Base-by-base conservation (phyloP, 1,140 invertebrate genomes). In the Drosophila burlai region DNA sequence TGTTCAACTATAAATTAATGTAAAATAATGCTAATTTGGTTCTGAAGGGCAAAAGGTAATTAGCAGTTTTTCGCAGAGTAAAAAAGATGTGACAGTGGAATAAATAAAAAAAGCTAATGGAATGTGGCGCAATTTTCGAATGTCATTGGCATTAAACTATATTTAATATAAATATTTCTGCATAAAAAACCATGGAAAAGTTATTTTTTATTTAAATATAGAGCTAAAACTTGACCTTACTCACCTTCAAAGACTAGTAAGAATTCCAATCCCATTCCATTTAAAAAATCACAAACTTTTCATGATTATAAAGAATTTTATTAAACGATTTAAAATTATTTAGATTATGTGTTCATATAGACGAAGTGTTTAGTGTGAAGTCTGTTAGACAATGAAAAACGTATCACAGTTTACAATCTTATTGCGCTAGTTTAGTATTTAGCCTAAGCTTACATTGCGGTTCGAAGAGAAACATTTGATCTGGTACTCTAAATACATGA, bases 381-480 rank as follows among this genome's bases (percentile, higher is more conserved):
- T 85, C 86, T 85, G 76, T 85, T 82, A 90, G 87, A 89, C 69
- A 89, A 90, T 84, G 81, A 79, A 85, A 90, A 90, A 85, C 89
- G 68, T 90, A 90, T 90, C 85, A 90, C 85, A 90, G 85, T 68
- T 89, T 90, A 85, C 72, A 91, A 87, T 76, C 85, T 90, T 90
- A 90, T 67, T 52, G 29, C 67, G 83, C 89, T 73, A 57, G 21
- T 74, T 81, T 74, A 64, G 76, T 78, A 61, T 59, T 76, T 75
- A 75, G 40, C 46, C 69, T 73, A 73, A 50, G 69, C 69, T 78
- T 78, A 78, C 52, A 78, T 71, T 79, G 46, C 76, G 18, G 38
- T 64, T 77, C 43, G 55, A 67, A 69, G 59, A 43, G 65, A 63
- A 78, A 71, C 57, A 71, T 63, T 62, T 63, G 65, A 71, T 63